Percentiles rank a stretch among this genome's conserved stretches.
phyloP scores from a whole-genome alignment of 2,888 invertebrate genomes.

The Drosophila neutralis region DNA sequence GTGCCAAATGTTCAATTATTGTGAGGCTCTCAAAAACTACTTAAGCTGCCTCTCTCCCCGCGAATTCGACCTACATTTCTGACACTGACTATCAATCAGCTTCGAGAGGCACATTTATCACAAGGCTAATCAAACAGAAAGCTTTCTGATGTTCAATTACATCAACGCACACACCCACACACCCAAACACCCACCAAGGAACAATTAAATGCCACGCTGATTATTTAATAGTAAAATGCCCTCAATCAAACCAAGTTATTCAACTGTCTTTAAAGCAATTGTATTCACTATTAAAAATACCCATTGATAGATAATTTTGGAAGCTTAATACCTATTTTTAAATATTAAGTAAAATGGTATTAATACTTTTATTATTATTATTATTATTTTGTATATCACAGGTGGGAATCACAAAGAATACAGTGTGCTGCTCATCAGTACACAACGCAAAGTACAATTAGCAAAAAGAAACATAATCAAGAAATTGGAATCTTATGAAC shows the following conservation, averaged over 20 bases:
- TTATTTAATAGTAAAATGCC: background rate
- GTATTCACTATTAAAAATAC: background rate
- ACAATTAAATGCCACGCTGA: constrained; percentile 2
- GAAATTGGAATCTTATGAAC: no score
- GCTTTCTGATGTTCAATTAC: constrained; percentile 52
- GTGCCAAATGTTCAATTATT: constrained; percentile 18
- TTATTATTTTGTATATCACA: background rate
- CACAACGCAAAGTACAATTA: no score
- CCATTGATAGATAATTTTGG: background rate
- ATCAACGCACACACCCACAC: constrained; percentile 3
- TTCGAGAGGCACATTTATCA: constrained; percentile 43
- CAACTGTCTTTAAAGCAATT: background rate
- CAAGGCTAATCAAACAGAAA: constrained; percentile 61
- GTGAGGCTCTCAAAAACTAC: background rate
- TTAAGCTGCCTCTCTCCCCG: background rate
- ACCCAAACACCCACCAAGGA: constrained; percentile 1
- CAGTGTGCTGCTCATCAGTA: no score
- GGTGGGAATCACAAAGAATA: no score
- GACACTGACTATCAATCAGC: constrained; percentile 66
- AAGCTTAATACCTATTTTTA: background rate
- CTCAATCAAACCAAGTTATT: background rate
- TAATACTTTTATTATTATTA: background rate
- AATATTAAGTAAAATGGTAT: no score
- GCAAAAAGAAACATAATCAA: no score
- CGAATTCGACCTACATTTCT: background rate